Evolutionary conservation across 1,140 invertebrate genomes (phyloP).

Genomic region (Laupala kohalensis): DNA sequence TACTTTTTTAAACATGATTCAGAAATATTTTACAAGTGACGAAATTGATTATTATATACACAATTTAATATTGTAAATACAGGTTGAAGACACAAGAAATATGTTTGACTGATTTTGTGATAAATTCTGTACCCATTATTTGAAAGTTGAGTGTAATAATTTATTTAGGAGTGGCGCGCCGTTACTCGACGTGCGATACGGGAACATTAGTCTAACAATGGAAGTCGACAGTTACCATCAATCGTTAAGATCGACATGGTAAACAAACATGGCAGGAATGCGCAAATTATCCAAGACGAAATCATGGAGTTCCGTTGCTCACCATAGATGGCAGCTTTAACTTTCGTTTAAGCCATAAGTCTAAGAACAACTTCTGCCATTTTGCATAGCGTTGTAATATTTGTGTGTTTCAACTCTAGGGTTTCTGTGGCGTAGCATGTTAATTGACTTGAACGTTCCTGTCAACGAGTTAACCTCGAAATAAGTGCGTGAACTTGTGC

Average conservation of each 20-base stretch:
- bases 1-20: too few relatives aligned
- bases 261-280: not conserved
- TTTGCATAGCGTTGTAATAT: not conserved
- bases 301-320: not conserved
- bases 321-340: not conserved
- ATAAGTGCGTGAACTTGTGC: not conserved
- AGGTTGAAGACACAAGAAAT: too few relatives aligned
- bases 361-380: not conserved
- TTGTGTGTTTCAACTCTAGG: not conserved
- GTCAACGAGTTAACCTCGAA: not conserved
- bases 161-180: too few relatives aligned
- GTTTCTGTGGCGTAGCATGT: not conserved
- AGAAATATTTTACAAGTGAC: too few relatives aligned
- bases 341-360: not conserved
- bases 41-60: too few relatives aligned
- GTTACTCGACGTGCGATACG: too few relatives aligned
- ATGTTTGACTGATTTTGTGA: too few relatives aligned
- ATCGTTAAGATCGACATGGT: not conserved
- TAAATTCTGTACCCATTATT: too few relatives aligned
- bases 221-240: not conserved
- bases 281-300: not conserved
- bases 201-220: too few relatives aligned
- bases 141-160: too few relatives aligned
- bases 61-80: too few relatives aligned
- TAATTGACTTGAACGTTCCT: not conserved